Evolutionary conservation across 2,113 vertebrate species (phyloP).

Genomic region (Indicator maculatus): DNA sequence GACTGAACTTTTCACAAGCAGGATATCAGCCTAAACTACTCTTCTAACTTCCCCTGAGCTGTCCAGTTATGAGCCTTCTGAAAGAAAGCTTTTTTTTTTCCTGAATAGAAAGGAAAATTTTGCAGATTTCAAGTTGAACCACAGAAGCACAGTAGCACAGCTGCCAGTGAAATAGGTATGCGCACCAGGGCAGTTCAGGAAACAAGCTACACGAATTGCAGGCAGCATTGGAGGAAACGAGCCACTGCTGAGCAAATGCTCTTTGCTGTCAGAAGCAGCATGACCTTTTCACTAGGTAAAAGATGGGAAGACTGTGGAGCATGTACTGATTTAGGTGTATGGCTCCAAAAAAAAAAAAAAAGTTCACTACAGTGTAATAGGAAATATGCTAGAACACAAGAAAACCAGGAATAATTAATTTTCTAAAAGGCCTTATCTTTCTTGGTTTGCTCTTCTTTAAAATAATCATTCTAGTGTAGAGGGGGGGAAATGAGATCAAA

Average conservation of each 20-base stretch:
- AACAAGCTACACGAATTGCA: background rate
- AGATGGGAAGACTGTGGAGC: background rate
- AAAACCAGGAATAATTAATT: constrained; percentile 15
- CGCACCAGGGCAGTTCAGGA: background rate
- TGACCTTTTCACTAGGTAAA: constrained; percentile 14
- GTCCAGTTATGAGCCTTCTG: background rate
- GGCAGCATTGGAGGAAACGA: background rate
- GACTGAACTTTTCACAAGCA: background rate
- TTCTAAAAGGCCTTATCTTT: background rate
- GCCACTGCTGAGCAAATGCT: background rate
- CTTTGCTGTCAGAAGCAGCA: background rate
- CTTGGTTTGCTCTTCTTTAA: background rate
- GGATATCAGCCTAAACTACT: background rate
- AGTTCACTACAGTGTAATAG: background rate
- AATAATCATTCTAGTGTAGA: background rate
- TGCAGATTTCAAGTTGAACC: background rate
- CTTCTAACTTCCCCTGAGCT: background rate
- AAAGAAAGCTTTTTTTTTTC: background rate
- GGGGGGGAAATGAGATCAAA: background rate
- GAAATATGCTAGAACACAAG: background rate
- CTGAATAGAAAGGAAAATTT: background rate
- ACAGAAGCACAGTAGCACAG: background rate
- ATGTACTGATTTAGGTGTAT: background rate
- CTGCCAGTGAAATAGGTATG: background rate
- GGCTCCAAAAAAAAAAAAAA: constrained; percentile 18